These are phyloP conservation scores for Holothuria scabra DNA, from an alignment of 53 echinoderm and acorn worm species.

Conservation along the genomic window DNA sequence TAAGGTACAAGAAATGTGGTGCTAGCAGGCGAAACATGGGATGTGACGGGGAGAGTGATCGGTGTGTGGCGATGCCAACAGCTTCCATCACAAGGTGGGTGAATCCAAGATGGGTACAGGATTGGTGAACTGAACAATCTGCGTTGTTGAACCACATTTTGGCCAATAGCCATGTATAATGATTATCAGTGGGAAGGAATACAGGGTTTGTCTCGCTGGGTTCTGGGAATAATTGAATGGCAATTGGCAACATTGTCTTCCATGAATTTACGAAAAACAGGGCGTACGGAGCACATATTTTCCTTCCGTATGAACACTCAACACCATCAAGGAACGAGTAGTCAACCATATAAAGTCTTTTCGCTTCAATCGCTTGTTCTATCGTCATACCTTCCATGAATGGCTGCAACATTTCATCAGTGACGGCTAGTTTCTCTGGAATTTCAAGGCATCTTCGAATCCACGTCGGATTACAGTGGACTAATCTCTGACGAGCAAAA, in stretches of 20 bases:
- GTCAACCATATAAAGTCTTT: slow-evolving; percentile 74
- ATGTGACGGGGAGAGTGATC: slow-evolving; percentile 85
- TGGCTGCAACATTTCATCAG: slow-evolving; percentile 64
- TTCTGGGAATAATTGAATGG: slow-evolving; percentile 24
- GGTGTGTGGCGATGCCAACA: slow-evolving; percentile 78
- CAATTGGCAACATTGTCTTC: slow-evolving; percentile 22
- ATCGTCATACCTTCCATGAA: slow-evolving; percentile 69
- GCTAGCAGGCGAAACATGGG: slow-evolving; percentile 89
- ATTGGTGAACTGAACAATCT: slow-evolving; percentile 84
- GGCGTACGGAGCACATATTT: slow-evolving; percentile 10
- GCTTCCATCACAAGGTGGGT: slow-evolving; percentile 92
- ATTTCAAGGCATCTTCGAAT: slow-evolving; percentile 28
- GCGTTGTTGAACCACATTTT: slow-evolving; percentile 97
- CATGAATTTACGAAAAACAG: slow-evolving; percentile 15
- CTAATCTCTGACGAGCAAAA: slow-evolving; percentile 32
- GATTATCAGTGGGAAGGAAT: slow-evolving; percentile 82
- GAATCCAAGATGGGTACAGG: slow-evolving; percentile 82
- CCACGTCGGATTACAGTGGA: slow-evolving; percentile 34
- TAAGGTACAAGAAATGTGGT: slow-evolving; percentile 89
- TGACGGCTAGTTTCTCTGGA: slow-evolving; percentile 65
- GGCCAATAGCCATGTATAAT: slow-evolving; percentile 86
- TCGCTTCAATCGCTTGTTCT: slow-evolving; percentile 62
- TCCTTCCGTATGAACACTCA: slow-evolving; percentile 63
- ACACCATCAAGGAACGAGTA: slow-evolving; percentile 64
- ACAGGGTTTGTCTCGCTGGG: slow-evolving; percentile 45